Percentiles rank a stretch among this genome's conserved stretches.
Evolutionary conservation across 2,113 vertebrate species (phyloP).

Genomic region (Peromyscus leucopus): DNA sequence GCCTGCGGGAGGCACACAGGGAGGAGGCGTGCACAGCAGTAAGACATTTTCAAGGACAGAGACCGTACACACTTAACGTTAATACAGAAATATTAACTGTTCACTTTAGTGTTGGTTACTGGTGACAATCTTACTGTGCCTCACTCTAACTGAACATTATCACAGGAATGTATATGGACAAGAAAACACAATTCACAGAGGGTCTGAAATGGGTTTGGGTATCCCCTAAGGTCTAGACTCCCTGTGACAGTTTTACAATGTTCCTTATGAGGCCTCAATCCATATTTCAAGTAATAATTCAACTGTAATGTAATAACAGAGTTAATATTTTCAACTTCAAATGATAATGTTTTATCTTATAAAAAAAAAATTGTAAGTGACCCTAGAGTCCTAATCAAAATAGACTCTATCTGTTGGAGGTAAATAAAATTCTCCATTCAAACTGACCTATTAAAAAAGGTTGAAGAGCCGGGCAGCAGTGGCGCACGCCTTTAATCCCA

Average conservation of each 20-base stretch:
- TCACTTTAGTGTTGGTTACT: not conserved
- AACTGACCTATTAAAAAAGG: not conserved
- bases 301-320: constrained; percentile 16
- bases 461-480: too few relatives aligned
- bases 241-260: not conserved
- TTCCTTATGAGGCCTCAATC: not conserved
- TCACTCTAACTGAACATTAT: not conserved
- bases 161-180: not conserved
- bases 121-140: not conserved
- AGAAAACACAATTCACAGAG: not conserved
- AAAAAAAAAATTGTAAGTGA: constrained; percentile 33
- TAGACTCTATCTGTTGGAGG: not conserved
- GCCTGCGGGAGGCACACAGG: too few relatives aligned
- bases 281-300: not conserved
- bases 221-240: not conserved
- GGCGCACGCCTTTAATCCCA: too few relatives aligned
- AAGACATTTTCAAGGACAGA: not conserved
- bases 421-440: not conserved
- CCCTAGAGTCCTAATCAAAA: not conserved
- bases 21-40: not conserved
- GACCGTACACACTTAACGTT: not conserved
- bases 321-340: constrained; percentile 17
- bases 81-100: not conserved
- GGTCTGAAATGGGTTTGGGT: not conserved
- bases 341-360: not conserved